A percentile compares a stretch with the other conserved stretches of the same genome.
These are phyloP conservation scores for Orientallactaga sibirica DNA, from an alignment of 2,797 vertebrate species.

Conservation along the genomic window DNA sequence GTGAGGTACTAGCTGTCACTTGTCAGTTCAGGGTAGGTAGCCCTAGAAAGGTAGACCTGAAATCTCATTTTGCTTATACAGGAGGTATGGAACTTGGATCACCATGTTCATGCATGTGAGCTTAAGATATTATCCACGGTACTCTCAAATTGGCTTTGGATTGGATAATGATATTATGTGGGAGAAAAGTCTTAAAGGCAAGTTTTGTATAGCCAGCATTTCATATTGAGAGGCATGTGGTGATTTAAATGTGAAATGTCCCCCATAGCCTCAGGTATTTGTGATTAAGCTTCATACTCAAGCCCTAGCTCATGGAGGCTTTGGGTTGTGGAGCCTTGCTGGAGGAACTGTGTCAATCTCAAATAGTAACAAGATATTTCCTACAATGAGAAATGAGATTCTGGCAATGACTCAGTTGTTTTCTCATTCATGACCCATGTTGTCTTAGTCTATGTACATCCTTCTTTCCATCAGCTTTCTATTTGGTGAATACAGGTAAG, in stretches of 20 bases:
- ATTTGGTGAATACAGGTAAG: background rate
- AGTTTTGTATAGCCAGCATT: background rate
- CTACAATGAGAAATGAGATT: constrained; percentile 28
- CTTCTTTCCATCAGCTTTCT: background rate
- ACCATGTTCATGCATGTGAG: background rate
- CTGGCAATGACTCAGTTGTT: background rate
- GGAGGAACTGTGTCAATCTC: constrained; percentile 40
- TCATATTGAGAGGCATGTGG: background rate
- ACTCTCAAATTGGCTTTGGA: constrained; percentile 27
- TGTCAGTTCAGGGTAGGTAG: background rate
- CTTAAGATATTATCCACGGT: background rate
- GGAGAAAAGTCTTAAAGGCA: constrained; percentile 10
- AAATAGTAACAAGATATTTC: constrained; percentile 45
- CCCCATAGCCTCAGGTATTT: background rate
- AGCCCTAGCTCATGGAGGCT: too few species aligned
- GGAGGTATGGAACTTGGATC: background rate
- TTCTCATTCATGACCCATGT: background rate
- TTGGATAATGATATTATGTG: background rate
- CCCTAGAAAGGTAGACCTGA: background rate
- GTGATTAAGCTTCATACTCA: background rate
- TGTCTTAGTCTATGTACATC: background rate
- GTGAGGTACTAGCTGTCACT: background rate
- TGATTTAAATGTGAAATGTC: too few species aligned
- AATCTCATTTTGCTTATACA: background rate
- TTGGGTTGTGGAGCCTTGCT: too few species aligned